Percentiles rank a stretch among this genome's conserved stretches.
Conservation (phyloP, 2,888 invertebrate genomes). For the Netelia inedita region DNA sequence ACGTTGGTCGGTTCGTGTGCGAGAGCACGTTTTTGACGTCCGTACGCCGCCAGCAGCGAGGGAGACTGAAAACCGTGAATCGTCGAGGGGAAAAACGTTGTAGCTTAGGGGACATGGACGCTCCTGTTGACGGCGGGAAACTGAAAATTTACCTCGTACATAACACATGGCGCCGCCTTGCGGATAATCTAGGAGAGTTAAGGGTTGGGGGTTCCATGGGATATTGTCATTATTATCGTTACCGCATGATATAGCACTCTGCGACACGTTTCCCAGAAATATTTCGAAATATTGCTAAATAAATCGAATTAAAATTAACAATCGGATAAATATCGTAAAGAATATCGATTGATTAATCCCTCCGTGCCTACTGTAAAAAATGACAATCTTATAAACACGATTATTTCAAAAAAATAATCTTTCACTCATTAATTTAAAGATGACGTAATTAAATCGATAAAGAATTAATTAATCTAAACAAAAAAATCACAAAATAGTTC, state of each 20-base stretch:
- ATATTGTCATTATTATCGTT: slow-evolving; percentile 51
- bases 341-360: no score
- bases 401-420: no score
- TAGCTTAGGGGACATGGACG: slow-evolving; percentile 67
- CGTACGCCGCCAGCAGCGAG: slow-evolving; percentile 82
- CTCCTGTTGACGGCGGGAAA: slow-evolving; percentile 75
- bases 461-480: no score
- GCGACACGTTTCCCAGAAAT: no score
- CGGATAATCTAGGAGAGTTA: slow-evolving; percentile 69
- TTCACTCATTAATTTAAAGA: no score
- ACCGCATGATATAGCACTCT: not conserved
- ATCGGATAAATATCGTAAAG: no score
- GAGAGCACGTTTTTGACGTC: slow-evolving; percentile 73
- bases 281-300: no score
- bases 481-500: no score
- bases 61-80: slow-evolving; percentile 77
- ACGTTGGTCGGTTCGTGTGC: not conserved
- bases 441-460: no score
- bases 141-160: slow-evolving; percentile 74
- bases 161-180: slow-evolving; percentile 76
- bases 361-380: no score
- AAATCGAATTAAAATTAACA: no score
- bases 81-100: slow-evolving; percentile 57
- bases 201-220: slow-evolving; percentile 24
- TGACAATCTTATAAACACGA: no score